Percentiles rank a stretch among this genome's conserved stretches.
Conservation (phyloP, 2,888 invertebrate genomes). For the Macaria notata region DNA sequence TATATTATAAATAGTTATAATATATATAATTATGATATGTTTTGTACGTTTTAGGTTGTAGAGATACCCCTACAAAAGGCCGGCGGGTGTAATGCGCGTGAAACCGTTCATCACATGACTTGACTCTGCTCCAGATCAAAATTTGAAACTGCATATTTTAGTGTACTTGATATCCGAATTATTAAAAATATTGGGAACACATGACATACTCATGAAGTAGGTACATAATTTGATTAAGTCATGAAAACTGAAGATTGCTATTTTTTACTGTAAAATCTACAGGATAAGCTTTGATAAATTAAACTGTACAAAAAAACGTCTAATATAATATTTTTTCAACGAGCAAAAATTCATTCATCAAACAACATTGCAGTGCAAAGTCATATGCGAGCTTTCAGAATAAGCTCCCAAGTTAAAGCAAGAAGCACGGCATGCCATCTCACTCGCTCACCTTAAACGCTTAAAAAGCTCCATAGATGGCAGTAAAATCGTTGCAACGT, state of each 20-base stretch:
- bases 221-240: too few species aligned
- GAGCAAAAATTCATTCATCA: constrained; percentile 11
- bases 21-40: background rate
- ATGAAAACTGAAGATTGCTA: too few species aligned
- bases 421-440: constrained; percentile 36
- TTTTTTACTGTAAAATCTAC: too few species aligned
- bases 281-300: too few species aligned
- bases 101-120: constrained; percentile 57
- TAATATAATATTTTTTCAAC: background rate
- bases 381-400: constrained; percentile 49
- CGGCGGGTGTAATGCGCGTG: constrained; percentile 57
- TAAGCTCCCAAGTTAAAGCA: constrained; percentile 39
- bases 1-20: too few species aligned
- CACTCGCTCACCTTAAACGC: constrained; percentile 60
- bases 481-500: constrained; percentile 77
- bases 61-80: constrained; percentile 46
- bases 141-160: constrained; percentile 45
- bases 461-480: constrained; percentile 81
- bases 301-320: too few species aligned
- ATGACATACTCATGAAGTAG: too few species aligned
- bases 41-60: too few species aligned
- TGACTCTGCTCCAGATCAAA: constrained; percentile 37
- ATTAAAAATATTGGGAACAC: too few species aligned
- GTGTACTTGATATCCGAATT: background rate
- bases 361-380: too few species aligned